These are phyloP conservation scores for Adelges cooleyi DNA, from an alignment of 1,140 invertebrate genomes.

Conservation along the genomic window DNA sequence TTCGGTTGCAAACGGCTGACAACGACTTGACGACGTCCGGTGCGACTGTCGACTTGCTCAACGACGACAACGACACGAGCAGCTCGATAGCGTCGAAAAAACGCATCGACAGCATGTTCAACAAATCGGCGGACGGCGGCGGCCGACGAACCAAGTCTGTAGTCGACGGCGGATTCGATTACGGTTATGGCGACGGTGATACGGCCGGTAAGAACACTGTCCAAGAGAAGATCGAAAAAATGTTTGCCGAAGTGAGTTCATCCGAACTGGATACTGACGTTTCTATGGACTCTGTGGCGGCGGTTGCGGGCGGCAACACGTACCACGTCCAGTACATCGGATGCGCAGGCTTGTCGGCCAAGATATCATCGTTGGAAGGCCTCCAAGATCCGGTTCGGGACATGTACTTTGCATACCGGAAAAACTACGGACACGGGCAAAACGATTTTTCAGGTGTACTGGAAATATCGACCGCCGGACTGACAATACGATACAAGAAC, in stretches of 20 bases:
- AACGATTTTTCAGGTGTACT: constrained; percentile 42
- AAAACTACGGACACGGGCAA: constrained; percentile 30
- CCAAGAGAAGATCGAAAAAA: constrained; percentile 70
- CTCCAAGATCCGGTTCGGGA: constrained; percentile 67
- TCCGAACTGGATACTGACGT: constrained; percentile 24
- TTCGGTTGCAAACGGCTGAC: background rate
- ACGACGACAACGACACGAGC: constrained; percentile 11
- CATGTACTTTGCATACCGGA: constrained; percentile 58
- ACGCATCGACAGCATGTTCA: constrained; percentile 28
- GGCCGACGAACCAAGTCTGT: too few relatives aligned
- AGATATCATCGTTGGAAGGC: constrained; percentile 68
- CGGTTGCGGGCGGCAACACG: constrained; percentile 41
- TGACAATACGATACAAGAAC: constrained; percentile 50
- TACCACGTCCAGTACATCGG: constrained; percentile 73
- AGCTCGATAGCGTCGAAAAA: constrained; percentile 28
- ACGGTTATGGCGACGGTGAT: background rate
- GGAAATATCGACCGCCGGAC: constrained; percentile 56
- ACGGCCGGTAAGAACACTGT: constrained; percentile 51
- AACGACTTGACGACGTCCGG: background rate
- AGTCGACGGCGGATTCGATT: background rate
- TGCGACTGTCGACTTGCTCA: background rate
- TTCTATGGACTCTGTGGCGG: background rate
- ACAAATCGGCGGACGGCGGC: background rate
- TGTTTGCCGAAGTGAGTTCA: constrained; percentile 54
- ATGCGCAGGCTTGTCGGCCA: constrained; percentile 55